phyloP scores from a whole-genome alignment of 2,113 vertebrate genomes.

The Heterochromis multidens region DNA sequence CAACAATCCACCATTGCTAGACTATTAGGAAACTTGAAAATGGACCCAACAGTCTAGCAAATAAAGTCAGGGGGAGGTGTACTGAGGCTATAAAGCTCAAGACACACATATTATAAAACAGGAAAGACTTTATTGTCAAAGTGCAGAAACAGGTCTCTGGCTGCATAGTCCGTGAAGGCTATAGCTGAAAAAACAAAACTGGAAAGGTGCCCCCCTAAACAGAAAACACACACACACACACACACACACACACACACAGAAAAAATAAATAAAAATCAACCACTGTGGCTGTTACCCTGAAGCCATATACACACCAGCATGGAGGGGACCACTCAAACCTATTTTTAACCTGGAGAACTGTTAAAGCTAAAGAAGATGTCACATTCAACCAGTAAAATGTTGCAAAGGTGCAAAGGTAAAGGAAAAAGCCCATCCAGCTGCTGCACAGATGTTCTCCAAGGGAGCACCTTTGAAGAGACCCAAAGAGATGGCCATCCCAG shows the following conservation, averaged over 20 bases:
- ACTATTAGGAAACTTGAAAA: not conserved
- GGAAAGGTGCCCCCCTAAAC: too few relatives aligned
- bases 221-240: not conserved
- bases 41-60: not conserved
- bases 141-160: too few relatives aligned
- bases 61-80: not conserved
- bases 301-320: too few relatives aligned
- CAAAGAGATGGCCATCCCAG: not conserved
- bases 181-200: too few relatives aligned
- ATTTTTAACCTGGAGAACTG: not conserved
- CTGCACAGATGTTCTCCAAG: not conserved
- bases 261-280: too few relatives aligned
- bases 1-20: not conserved
- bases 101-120: not conserved
- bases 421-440: not conserved
- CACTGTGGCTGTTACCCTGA: too few relatives aligned
- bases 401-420: not conserved
- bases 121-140: not conserved
- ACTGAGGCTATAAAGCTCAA: not conserved
- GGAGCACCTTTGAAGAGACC: not conserved
- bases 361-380: not conserved
- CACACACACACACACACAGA: too few relatives aligned
- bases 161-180: too few relatives aligned
- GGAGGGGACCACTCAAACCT: not conserved
- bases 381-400: accelerated